Evolutionary conservation across 1,140 invertebrate genomes (phyloP).

Genomic region (Nephotettix cincticeps): DNA sequence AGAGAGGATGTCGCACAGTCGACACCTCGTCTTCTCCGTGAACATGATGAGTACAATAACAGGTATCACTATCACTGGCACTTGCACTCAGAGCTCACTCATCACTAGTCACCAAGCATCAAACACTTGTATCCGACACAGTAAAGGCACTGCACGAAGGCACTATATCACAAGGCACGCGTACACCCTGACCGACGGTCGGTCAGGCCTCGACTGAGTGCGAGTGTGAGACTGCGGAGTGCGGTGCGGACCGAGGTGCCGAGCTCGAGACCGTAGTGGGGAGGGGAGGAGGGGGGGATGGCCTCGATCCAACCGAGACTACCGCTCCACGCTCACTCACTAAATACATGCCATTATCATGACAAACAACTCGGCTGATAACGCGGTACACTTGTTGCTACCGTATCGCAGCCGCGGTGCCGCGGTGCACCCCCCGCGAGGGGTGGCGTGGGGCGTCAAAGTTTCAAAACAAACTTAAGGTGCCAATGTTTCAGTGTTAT

Average conservation of each 20-base stretch:
- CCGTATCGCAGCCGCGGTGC: neutral
- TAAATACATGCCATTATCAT: conserved; percentile 23
- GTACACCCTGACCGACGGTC: neutral
- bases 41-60: conserved; percentile 17
- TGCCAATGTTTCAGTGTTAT: too few relatives aligned
- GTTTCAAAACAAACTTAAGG: too few relatives aligned
- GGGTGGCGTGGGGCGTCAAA: too few relatives aligned
- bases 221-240: neutral
- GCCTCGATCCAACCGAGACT: conserved; percentile 15
- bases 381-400: conserved; percentile 9
- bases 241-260: neutral
- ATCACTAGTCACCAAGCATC: neutral
- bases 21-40: conserved; percentile 22
- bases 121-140: neutral
- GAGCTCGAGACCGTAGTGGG: neutral
- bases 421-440: too few relatives aligned
- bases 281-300: neutral
- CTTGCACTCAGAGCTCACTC: neutral
- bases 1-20: conserved; percentile 23
- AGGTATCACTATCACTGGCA: neutral
- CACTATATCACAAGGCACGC: neutral
- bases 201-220: neutral
- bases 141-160: neutral
- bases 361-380: conserved; percentile 17
- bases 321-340: neutral